phyloP scores from a whole-genome alignment of 2,113 vertebrate species.

The Crypturellus undulatus region DNA sequence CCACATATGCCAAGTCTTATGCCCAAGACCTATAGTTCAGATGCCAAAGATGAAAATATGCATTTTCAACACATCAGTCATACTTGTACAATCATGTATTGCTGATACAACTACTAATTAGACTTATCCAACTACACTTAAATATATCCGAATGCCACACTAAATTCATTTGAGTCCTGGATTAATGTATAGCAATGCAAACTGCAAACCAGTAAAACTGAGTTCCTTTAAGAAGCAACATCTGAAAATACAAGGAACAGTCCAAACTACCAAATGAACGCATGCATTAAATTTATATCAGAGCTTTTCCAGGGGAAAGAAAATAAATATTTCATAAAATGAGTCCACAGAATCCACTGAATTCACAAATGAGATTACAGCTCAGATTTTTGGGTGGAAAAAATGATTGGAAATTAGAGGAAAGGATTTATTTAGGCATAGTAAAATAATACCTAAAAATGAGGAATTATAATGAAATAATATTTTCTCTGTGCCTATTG shows the following conservation, averaged over 20 bases:
- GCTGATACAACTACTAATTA: not conserved
- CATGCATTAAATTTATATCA: not conserved
- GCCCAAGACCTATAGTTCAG: not conserved
- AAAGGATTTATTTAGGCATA: not conserved
- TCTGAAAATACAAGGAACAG: not conserved
- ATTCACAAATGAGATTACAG: conserved; percentile 15
- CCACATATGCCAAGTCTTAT: not conserved
- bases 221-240: not conserved
- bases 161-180: not conserved
- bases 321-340: conserved; percentile 36
- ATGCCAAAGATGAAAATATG: not conserved
- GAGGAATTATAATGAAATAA: not conserved
- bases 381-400: not conserved
- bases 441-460: not conserved
- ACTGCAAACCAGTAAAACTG: not conserved
- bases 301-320: not conserved
- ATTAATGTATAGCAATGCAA: not conserved
- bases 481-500: not conserved
- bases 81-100: not conserved
- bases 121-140: not conserved
- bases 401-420: not conserved
- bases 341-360: not conserved
- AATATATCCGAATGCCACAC: not conserved
- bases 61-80: not conserved
- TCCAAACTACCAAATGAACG: conserved; percentile 21